These are phyloP conservation scores for Stratiolaelaps scimitus DNA, from an alignment of 1,140 invertebrate genomes.

Conservation along the genomic window DNA sequence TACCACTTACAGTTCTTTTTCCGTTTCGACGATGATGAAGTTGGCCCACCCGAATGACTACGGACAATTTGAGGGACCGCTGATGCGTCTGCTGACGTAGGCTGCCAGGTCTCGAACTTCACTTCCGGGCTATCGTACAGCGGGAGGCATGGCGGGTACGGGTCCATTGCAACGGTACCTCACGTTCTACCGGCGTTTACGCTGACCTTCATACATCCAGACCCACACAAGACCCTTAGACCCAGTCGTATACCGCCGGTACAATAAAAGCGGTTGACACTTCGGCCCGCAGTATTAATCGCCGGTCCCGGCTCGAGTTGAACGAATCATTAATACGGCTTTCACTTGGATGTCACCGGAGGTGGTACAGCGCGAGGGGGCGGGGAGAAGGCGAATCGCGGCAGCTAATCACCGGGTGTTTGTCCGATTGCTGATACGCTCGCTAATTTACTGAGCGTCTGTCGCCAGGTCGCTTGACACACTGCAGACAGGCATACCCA, in stretches of 20 bases:
- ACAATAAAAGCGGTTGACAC: too few relatives aligned
- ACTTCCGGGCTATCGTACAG: constrained; percentile 7
- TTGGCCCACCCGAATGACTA: neutral
- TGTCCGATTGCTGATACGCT: too few relatives aligned
- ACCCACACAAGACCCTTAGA: too few relatives aligned
- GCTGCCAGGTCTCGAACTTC: constrained; percentile 2
- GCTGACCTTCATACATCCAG: neutral
- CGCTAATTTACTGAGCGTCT: neutral
- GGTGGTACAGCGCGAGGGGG: too few relatives aligned
- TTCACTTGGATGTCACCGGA: too few relatives aligned
- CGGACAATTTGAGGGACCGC: neutral
- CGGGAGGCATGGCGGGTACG: neutral
- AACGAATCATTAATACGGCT: too few relatives aligned
- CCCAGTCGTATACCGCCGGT: too few relatives aligned
- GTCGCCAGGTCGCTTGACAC: neutral
- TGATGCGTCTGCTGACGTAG: neutral
- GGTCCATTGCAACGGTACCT: neutral
- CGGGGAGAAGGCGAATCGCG: too few relatives aligned
- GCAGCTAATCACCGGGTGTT: too few relatives aligned
- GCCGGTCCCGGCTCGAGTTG: too few relatives aligned
- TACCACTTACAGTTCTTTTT: neutral
- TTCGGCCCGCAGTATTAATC: too few relatives aligned
- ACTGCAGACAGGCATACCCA: neutral
- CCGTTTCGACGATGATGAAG: constrained; percentile 5
- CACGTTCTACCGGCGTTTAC: neutral